Conservation (phyloP, 1,140 invertebrate species). For the Sycobia sp. region DNA sequence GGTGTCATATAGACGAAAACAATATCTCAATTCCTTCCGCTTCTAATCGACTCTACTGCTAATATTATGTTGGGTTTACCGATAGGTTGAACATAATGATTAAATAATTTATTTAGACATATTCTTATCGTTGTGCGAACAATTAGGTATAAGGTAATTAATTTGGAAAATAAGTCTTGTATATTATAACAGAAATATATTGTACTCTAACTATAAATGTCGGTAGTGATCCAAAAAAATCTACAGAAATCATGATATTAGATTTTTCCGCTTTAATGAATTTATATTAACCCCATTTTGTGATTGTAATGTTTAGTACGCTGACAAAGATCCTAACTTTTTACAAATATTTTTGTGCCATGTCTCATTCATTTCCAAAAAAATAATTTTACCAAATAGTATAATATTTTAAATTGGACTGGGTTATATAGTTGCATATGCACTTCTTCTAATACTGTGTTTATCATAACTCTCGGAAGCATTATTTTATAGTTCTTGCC, state of each 20-base stretch:
- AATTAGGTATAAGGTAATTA: no score
- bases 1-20: conserved; percentile 35
- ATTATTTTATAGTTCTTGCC: conserved; percentile 1
- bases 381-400: conserved; percentile 39
- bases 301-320: conserved; percentile 13
- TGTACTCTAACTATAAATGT: not conserved
- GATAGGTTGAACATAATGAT: not conserved
- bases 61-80: conserved; percentile 19
- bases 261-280: not conserved
- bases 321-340: conserved; percentile 24
- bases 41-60: conserved; percentile 27
- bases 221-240: no score
- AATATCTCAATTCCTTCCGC: conserved; percentile 30
- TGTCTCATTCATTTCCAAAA: conserved; percentile 37
- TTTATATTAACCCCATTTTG: conserved; percentile 1
- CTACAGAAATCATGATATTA: conserved; percentile 5
- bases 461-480: no score
- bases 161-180: no score
- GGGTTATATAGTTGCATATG: conserved; percentile 45
- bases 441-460: not conserved
- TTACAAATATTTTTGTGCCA: conserved; percentile 29
- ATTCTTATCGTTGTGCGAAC: not conserved
- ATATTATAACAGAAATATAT: conserved; percentile 23
- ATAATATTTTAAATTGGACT: conserved; percentile 40
- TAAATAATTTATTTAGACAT: not conserved